phyloP scores from a whole-genome alignment of 2,113 vertebrate genomes.

The Pollimyrus isidori region DNA sequence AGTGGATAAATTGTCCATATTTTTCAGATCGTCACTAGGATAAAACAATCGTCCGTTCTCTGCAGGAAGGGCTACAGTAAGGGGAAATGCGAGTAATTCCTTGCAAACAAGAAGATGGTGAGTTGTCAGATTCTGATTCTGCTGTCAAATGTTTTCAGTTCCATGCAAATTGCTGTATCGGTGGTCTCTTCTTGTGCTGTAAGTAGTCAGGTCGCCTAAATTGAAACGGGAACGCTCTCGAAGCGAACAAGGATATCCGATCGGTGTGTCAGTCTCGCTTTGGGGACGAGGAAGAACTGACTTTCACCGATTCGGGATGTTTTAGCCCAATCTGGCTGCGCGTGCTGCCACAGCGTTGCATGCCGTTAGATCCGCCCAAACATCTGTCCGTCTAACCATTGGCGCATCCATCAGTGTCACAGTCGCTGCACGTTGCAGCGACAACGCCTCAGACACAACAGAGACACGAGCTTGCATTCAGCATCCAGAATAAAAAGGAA shows the following conservation, averaged over 20 bases:
- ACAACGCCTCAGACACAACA: conserved; percentile 57
- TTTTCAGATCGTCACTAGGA: conserved; percentile 53
- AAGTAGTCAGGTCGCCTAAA: conserved; percentile 40
- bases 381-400: conserved; percentile 94
- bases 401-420: conserved; percentile 93
- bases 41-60: conserved; percentile 39
- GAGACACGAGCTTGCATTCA: conserved; percentile 42
- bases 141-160: conserved; percentile 62
- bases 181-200: conserved; percentile 46
- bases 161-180: conserved; percentile 45
- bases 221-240: conserved; percentile 26
- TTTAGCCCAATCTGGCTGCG: conserved; percentile 55
- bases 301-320: conserved; percentile 53
- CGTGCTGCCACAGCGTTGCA: conserved; percentile 59
- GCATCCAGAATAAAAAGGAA: conserved; percentile 42
- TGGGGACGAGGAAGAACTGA: conserved; percentile 36
- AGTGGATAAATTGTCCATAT: conserved; percentile 50
- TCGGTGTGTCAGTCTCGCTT: conserved; percentile 33
- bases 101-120: conserved; percentile 64
- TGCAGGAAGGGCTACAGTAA: conserved; percentile 44
- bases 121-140: conserved; percentile 62
- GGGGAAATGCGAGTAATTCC: conserved; percentile 50
- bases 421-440: conserved; percentile 55
- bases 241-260: conserved; percentile 31
- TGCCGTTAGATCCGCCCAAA: conserved; percentile 86